phyloP scores from a whole-genome alignment of 2,113 vertebrate species.

The Chauna torquata region DNA sequence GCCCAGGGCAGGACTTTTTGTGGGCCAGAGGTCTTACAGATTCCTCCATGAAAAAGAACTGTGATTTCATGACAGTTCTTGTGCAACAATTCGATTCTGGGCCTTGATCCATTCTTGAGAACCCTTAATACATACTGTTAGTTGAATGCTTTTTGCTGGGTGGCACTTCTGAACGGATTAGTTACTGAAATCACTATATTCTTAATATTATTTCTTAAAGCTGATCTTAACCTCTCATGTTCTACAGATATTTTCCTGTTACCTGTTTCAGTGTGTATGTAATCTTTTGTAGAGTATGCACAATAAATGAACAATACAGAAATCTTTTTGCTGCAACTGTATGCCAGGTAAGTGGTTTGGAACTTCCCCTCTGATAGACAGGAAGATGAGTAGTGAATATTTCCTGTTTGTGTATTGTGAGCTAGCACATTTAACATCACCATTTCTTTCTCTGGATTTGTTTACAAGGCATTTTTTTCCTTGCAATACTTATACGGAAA shows the following conservation, averaged over 20 bases:
- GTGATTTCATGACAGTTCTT: not conserved
- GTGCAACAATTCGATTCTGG: not conserved
- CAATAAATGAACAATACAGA: fast-evolving
- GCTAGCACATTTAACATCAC: not conserved
- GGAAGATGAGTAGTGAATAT: not conserved
- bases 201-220: not conserved
- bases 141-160: not conserved
- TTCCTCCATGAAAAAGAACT: not conserved
- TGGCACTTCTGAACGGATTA: not conserved
- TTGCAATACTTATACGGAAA: not conserved
- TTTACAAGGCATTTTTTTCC: not conserved
- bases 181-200: fast-evolving
- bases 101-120: not conserved
- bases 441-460: not conserved
- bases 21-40: not conserved
- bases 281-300: fast-evolving
- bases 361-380: not conserved
- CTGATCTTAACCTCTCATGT: not conserved
- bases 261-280: no score
- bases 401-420: not conserved
- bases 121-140: fast-evolving
- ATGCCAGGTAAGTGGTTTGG: no score
- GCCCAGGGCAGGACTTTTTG: not conserved
- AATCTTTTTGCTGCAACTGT: no score
- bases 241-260: fast-evolving